A percentile compares a stretch with the other conserved stretches of the same genome.
Conservation (phyloP, 2,113 vertebrate species). For the Meles meles region DNA sequence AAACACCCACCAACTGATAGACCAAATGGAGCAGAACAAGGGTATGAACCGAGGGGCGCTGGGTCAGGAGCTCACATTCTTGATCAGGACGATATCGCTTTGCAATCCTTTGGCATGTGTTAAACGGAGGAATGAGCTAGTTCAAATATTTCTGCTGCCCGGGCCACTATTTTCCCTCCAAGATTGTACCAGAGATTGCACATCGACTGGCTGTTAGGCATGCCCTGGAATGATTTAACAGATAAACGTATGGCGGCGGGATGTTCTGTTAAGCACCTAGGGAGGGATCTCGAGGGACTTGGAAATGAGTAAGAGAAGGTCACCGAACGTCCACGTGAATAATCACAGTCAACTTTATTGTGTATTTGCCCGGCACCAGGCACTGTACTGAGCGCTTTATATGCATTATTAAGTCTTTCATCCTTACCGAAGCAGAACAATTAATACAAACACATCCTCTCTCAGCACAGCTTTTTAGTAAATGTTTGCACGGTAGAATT, state of each 20-base stretch:
- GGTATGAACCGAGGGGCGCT: neutral
- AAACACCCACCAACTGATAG: neutral
- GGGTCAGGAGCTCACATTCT: neutral
- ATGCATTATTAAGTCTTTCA: neutral
- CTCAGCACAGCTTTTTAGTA: slow-evolving; percentile 23
- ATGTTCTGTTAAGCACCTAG: neutral
- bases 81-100: neutral
- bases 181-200: slow-evolving; percentile 2
- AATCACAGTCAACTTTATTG: neutral
- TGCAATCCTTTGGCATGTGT: neutral
- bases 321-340: neutral
- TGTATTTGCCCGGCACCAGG: neutral
- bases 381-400: neutral
- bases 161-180: neutral
- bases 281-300: neutral
- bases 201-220: neutral
- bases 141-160: slow-evolving; percentile 31
- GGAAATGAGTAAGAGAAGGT: neutral
- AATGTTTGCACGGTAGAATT: neutral
- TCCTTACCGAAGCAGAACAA: slow-evolving; percentile 1
- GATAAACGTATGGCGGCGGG: neutral
- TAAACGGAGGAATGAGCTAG: slow-evolving; percentile 12
- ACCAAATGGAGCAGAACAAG: neutral
- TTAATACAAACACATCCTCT: neutral
- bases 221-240: neutral